phyloP scores from a whole-genome alignment of 2,888 invertebrate species.

The Netelia fuscicornis region DNA sequence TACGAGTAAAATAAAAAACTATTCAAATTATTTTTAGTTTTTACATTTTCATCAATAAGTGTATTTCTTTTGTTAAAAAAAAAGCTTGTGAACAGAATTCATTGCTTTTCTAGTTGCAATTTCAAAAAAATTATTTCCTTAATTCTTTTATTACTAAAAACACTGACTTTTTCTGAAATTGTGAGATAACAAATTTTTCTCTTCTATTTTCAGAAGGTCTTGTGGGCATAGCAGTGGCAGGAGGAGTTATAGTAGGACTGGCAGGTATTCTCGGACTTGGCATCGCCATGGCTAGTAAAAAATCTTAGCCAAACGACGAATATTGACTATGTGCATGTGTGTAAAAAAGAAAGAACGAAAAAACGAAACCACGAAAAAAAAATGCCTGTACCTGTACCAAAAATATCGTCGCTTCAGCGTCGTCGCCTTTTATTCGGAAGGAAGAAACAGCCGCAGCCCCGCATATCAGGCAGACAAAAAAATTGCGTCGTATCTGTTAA shows the following conservation, averaged over 20 bases:
- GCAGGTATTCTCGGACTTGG: constrained; percentile 94
- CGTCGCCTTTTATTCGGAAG: constrained; percentile 32
- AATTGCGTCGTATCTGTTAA: constrained; percentile 33
- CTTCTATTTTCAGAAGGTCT: constrained; percentile 89
- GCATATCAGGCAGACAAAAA: constrained; percentile 48
- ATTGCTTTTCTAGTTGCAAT: not conserved
- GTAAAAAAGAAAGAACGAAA: constrained; percentile 40
- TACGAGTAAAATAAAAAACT: not conserved
- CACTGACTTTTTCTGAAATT: constrained; percentile 36
- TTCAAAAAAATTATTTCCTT: constrained; percentile 25
- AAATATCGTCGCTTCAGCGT: constrained; percentile 60
- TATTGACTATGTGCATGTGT: constrained; percentile 17
- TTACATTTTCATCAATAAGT: not conserved
- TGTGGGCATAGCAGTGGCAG: constrained; percentile 95
- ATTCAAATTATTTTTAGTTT: not conserved
- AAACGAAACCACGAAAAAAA: constrained; percentile 29
- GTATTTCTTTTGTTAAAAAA: not conserved
- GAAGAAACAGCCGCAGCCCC: constrained; percentile 29
- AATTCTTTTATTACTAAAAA: no score
- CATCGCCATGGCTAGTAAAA: constrained; percentile 89
- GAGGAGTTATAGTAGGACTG: constrained; percentile 94
- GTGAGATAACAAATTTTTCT: constrained; percentile 47
- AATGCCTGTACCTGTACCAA: constrained; percentile 69
- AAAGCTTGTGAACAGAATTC: no score
- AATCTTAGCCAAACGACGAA: constrained; percentile 66